Base-by-base conservation (phyloP, 1,140 invertebrate genomes). In the Drosophila quadrilineata region DNA sequence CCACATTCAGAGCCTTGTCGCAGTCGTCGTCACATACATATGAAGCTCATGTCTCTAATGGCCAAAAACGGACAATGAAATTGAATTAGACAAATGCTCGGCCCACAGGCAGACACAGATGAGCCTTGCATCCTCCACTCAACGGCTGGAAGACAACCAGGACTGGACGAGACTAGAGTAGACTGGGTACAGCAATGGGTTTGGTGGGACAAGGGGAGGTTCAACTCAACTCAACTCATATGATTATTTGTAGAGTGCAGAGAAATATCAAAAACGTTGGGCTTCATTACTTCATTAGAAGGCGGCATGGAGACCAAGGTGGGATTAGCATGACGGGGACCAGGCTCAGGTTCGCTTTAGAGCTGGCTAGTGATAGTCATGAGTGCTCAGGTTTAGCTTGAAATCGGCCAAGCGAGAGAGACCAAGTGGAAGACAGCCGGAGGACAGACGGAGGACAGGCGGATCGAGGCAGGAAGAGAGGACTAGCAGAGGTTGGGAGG, bases 21-120 rank as follows among this genome's bases (percentile, higher is more conserved):
- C 48, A 24, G 52, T 49, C 66, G 50, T 67, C 12, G 28, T 56
- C 74, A 74, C 71, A 79, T 64, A 79, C 64, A 72, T 29, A 31
- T 12, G 12, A 10, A n/a, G 35, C 36, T 33, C 24, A 52, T 45
- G 50, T 24, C n/a, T 31, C 46, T 60, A 75, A 75, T 75, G 76
- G 54, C 53, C 52, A 70, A 69, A n/a, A 85, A 41, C 52, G 75
- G 73, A 85, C 79, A 77, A 67, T 66, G 64, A 74, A 84, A 84
- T 84, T 84, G 79, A 84, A 85, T 85, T 84, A 84, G 77, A 71
- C 69, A 84, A 46, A 28, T 45, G 6, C 24, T 45, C 24, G 17
- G 6, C 6, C 6, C 6, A 14, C 22, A 3, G 16, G 8, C 10
- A 6, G 8, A 8, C 19, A 22, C 6, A 16, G 12, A 6, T 6